Percentiles rank a stretch among this genome's conserved stretches.
phyloP scores from a whole-genome alignment of 2,888 invertebrate species.

The Drosophila pseudotalamancana region DNA sequence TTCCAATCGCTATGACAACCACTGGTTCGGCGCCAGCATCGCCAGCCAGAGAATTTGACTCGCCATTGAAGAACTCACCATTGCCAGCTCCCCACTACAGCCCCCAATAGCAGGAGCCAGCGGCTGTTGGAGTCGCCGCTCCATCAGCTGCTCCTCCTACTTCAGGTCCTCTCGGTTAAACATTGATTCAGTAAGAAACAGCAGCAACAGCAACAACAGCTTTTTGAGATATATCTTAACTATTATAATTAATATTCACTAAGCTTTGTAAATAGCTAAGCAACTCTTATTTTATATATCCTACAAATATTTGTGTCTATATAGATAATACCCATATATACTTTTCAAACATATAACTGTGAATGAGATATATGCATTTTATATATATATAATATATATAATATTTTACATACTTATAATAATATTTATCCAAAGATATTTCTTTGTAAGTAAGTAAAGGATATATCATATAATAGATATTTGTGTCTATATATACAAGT shows the following conservation, averaged over 20 bases:
- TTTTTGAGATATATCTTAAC: too few relatives aligned
- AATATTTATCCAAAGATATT: too few relatives aligned
- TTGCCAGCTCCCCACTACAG: slow-evolving; percentile 89
- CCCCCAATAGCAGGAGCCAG: slow-evolving; percentile 55
- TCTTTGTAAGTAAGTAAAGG: too few relatives aligned
- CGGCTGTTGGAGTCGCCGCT: background rate
- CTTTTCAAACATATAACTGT: background rate
- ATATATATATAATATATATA: too few relatives aligned
- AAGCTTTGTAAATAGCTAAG: background rate
- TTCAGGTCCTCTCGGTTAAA: background rate
- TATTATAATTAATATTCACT: too few relatives aligned
- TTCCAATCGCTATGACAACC: background rate
- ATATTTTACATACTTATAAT: too few relatives aligned
- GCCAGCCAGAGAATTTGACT: slow-evolving; percentile 88
- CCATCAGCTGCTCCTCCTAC: background rate
- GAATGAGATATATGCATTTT: too few relatives aligned
- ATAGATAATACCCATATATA: background rate
- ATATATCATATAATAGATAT: too few relatives aligned
- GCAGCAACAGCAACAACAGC: too few relatives aligned
- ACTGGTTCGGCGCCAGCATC: too few relatives aligned
- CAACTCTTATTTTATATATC: background rate
- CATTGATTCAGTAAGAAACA: background rate
- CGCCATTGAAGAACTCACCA: slow-evolving; percentile 93
- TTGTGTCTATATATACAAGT: too few relatives aligned
- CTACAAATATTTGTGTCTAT: background rate